Evolutionary conservation across 1,140 invertebrate species (phyloP), one percentile per base, ranked within the genome.

Genomic region (Penaeus indicus): DNA sequence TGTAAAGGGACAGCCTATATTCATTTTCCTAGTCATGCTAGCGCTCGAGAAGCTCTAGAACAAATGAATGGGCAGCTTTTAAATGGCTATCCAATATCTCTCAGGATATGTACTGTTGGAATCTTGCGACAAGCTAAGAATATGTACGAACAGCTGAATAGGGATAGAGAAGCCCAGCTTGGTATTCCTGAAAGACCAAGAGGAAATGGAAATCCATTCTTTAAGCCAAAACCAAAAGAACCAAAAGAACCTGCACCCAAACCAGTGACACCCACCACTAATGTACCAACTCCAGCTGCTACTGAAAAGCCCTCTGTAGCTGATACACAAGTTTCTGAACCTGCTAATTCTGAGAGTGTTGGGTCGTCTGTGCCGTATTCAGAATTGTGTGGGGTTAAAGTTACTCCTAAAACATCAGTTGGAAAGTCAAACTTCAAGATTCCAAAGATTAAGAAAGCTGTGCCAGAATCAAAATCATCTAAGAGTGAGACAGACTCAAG

Each of bases 111-210:
- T 38, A 83, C 87, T 19, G 87, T 88, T n/a, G 87, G 87, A 27
- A 88, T 88, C 67, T 69, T 88, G 54, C 87, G 87, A 7, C 87
- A 88, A 67, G 87, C 87, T 54, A 88, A 88, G 47, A 88, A 84
- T 84, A 75, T 82, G 18, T 88, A 88, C 78, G 87, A 88, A 32
- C 81, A 88, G 27, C 69, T 88, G 32, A 88, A 88, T 47, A 47
- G 87, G 21, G 87, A 88, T 16, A 84, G 87, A 79, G 87, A 88
- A 84, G 80, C 87, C 64, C 80, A 64, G 16, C 38, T 84, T 47
- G 81, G 87, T 62, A 84, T 88, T 22, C 87, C 87, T 25, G 72
- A 84, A 25, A 42, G 87, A 64, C 87, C 87, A 2, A 88, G 87
- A 69, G 87, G 87, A 63, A 88, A 88, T 54, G 80, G 64, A n/a